These are phyloP conservation scores for Balaeniceps rex DNA, from an alignment of 2,113 vertebrate species.

Conservation along the genomic window DNA sequence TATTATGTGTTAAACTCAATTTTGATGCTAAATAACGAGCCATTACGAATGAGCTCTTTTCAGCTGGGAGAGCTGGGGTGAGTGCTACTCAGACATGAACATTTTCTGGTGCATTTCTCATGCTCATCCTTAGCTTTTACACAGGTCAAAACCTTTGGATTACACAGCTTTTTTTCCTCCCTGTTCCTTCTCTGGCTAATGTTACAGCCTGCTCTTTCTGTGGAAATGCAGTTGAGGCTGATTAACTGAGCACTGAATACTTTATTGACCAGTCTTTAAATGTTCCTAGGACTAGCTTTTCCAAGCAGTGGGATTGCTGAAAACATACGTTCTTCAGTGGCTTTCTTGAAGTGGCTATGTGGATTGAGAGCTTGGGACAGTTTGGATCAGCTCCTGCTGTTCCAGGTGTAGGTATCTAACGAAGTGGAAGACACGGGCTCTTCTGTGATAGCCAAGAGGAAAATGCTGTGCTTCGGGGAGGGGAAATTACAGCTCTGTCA, in stretches of 20 bases:
- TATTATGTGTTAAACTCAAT: not conserved
- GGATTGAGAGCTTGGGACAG: not conserved
- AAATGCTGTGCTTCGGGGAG: not conserved
- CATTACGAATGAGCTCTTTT: not conserved
- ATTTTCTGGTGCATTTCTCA: not conserved
- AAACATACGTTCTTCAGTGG: rapidly evolving
- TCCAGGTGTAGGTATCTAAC: not conserved
- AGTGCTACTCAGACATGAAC: not conserved
- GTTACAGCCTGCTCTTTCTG: not conserved
- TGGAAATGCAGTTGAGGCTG: not conserved
- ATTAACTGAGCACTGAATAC: not conserved
- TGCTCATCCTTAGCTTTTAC: not conserved
- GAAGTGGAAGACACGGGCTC: not conserved
- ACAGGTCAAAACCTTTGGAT: not conserved
- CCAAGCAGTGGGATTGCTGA: not conserved
- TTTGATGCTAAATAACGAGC: not conserved
- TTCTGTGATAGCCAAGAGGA: not conserved
- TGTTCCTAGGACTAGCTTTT: not conserved
- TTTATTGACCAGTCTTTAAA: not conserved
- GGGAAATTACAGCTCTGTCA: not conserved
- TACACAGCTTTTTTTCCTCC: not conserved
- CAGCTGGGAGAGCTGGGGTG: not conserved
- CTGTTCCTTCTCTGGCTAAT: not conserved
- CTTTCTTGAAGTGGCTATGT: not conserved
- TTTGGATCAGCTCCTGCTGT: not conserved